phyloP scores from a whole-genome alignment of 2,797 vertebrate genomes.

The Poecilia picta region DNA sequence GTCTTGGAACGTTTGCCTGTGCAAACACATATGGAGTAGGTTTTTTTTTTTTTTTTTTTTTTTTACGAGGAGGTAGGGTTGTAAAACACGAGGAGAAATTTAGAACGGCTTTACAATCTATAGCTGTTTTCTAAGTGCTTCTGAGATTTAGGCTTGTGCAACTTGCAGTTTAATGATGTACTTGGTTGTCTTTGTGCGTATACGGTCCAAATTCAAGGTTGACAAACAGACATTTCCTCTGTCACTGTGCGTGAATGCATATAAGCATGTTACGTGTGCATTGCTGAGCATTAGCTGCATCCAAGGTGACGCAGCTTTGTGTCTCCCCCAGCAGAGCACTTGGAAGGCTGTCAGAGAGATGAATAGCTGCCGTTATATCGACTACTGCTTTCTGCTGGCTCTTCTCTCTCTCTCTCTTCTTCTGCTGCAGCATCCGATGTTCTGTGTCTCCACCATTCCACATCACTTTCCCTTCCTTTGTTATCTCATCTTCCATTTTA shows the following conservation, averaged over 20 bases:
- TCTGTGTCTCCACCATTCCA: slow-evolving; percentile 24
- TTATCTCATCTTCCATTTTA: slow-evolving; percentile 34
- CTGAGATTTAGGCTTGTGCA: slow-evolving; percentile 36
- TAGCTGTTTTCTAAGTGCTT: slow-evolving; percentile 27
- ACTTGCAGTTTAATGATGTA: slow-evolving; percentile 38
- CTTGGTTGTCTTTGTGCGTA: slow-evolving; percentile 11
- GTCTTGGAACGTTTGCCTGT: slow-evolving; percentile 22
- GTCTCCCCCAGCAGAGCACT: slow-evolving; percentile 75
- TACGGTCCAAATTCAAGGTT: slow-evolving; percentile 13
- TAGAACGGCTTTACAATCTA: slow-evolving; percentile 9
- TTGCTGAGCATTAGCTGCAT: slow-evolving; percentile 58
- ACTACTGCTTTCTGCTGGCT: slow-evolving; percentile 69
- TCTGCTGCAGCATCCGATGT: slow-evolving; percentile 4
- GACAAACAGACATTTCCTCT: slow-evolving; percentile 16
- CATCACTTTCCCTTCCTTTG: slow-evolving; percentile 42
- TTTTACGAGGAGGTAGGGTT: slow-evolving; percentile 1
- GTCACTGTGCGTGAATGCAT: slow-evolving; percentile 40
- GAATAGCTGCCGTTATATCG: slow-evolving; percentile 78
- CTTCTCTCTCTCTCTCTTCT: slow-evolving; percentile 37
- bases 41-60: slow-evolving; percentile 6
- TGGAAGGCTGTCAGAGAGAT: slow-evolving; percentile 78
- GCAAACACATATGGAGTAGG: slow-evolving; percentile 17
- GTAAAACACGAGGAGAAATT: slow-evolving; percentile 15
- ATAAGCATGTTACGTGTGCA: slow-evolving; percentile 20
- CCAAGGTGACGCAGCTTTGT: slow-evolving; percentile 71